Percentiles rank a stretch among this genome's conserved stretches.
Evolutionary conservation across 92 coral and sea anemone genomes (phyloP).

Genomic region (Virgularia gustaviana): DNA sequence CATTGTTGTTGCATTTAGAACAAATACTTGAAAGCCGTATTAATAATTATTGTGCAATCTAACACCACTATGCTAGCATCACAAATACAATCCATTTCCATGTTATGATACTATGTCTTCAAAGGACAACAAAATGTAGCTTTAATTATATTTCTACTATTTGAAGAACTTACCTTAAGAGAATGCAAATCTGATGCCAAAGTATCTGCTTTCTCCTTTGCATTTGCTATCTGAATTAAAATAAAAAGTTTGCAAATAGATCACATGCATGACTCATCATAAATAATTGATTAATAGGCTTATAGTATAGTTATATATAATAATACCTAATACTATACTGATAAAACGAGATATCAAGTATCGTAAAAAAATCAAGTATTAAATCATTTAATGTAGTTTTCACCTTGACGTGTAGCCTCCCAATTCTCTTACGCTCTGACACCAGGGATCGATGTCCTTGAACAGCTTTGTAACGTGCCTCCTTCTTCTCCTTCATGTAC

Average conservation of each 20-base stretch:
- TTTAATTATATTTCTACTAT: neutral
- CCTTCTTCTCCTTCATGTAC: constrained; percentile 43
- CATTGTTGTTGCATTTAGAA: neutral
- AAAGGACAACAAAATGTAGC: too few relatives aligned
- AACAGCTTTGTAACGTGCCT: neutral
- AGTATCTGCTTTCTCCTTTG: neutral
- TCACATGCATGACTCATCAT: neutral
- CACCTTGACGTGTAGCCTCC: neutral
- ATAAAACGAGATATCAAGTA: neutral
- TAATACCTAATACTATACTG: neutral
- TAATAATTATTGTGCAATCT: neutral
- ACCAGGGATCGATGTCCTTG: neutral
- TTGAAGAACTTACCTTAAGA: neutral
- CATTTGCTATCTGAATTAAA: neutral
- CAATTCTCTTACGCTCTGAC: constrained; percentile 7
- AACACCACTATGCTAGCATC: neutral
- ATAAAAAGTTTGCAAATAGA: neutral
- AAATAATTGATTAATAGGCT: neutral
- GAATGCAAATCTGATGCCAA: neutral
- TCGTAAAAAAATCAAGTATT: neutral
- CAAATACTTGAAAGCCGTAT: neutral
- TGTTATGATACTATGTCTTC: too few relatives aligned
- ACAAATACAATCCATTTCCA: neutral
- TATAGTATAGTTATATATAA: neutral
- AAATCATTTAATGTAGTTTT: neutral